Percentiles rank a stretch among this genome's conserved stretches.
phyloP scores from a whole-genome alignment of 2,113 vertebrate genomes.

The Tyto alba region DNA sequence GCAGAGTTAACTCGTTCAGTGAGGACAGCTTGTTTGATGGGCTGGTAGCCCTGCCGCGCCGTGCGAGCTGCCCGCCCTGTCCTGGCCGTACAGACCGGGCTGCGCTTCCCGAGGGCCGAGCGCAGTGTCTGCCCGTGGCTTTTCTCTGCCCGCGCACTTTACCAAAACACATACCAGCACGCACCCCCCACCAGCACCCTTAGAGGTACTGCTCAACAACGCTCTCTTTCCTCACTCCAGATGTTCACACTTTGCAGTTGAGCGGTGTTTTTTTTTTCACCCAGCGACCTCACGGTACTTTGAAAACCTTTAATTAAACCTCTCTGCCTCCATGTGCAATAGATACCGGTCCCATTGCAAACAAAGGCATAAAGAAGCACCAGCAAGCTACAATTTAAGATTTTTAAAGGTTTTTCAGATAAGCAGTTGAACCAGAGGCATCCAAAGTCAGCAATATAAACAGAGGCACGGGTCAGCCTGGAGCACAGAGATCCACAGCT shows the following conservation, averaged over 20 bases:
- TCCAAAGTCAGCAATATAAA: neutral
- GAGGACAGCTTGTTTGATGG: neutral
- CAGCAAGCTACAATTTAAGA: neutral
- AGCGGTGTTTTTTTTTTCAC: neutral
- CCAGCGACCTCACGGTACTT: neutral
- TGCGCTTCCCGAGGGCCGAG: neutral
- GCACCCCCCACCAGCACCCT: no score
- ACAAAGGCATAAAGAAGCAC: neutral
- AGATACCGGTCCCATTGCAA: neutral
- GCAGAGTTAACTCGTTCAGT: neutral
- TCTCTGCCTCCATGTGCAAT: neutral
- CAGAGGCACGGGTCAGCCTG: neutral
- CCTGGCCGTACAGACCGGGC: neutral
- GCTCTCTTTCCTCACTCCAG: neutral
- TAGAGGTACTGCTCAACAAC: neutral
- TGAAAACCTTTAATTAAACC: neutral
- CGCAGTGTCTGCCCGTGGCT: neutral
- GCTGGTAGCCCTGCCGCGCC: neutral
- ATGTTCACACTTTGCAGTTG: neutral
- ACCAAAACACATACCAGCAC: neutral
- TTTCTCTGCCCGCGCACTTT: neutral
- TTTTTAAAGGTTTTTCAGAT: neutral
- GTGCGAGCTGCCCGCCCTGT: accelerated
- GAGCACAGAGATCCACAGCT: neutral
- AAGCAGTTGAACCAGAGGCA: neutral